Percentiles rank a stretch among this genome's conserved stretches.
These are phyloP conservation scores for Felis catus DNA, from an alignment of 2,113 vertebrate genomes.

Conservation along the genomic window DNA sequence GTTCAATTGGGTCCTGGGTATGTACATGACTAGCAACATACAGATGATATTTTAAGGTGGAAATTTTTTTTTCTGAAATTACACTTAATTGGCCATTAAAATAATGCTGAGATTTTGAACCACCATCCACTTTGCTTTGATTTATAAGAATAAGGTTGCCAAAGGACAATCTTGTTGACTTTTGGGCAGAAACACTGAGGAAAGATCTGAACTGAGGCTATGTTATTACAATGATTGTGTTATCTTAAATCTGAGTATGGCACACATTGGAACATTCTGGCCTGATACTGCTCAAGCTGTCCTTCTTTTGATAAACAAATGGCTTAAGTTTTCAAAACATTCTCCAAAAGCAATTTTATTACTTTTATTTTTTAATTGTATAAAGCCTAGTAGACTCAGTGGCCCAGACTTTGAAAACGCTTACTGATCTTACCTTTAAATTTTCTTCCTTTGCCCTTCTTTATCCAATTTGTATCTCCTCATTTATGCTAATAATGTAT, in stretches of 20 bases:
- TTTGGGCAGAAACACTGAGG: neutral
- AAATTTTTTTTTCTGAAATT: neutral
- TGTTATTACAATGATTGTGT: neutral
- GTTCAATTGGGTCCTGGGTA: neutral
- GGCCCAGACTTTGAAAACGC: neutral
- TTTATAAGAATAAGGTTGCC: neutral
- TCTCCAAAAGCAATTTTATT: constrained; percentile 19
- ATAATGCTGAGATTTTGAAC: neutral
- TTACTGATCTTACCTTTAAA: neutral
- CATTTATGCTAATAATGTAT: neutral
- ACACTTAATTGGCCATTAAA: neutral
- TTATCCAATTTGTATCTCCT: neutral
- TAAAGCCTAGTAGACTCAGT: neutral
- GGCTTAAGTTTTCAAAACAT: constrained; percentile 57
- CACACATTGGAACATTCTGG: neutral
- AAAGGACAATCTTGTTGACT: constrained; percentile 3
- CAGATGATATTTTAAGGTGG: neutral
- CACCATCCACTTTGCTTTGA: neutral
- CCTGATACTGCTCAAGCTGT: neutral
- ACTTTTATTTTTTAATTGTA: neutral
- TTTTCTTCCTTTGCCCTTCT: neutral
- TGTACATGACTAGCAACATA: neutral
- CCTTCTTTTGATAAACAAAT: constrained; percentile 51
- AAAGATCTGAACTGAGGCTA: neutral
- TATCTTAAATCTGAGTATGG: constrained; percentile 22